phyloP scores from a whole-genome alignment of 2,888 invertebrate genomes.

The Camptogramma bilineatum region DNA sequence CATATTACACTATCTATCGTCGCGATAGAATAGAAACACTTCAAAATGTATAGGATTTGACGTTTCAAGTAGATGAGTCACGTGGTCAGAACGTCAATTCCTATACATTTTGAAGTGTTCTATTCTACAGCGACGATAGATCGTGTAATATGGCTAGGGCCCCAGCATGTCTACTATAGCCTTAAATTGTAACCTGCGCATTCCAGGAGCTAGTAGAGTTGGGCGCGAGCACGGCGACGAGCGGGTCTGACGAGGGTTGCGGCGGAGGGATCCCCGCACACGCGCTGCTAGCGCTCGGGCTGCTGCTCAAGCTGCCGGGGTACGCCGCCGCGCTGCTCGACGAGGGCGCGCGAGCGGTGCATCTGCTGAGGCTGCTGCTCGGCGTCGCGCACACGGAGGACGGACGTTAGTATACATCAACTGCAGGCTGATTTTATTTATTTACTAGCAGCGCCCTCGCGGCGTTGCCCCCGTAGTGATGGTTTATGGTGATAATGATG shows the following conservation, averaged over 20 bases:
- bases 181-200: not conserved
- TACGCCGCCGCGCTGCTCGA: conserved; percentile 95
- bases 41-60: too few species aligned
- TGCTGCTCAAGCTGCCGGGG: conserved; percentile 94
- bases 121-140: too few species aligned
- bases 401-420: conserved; percentile 86
- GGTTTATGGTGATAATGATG: too few species aligned
- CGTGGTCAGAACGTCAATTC: too few species aligned
- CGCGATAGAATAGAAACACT: too few species aligned
- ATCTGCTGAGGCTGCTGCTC: conserved; percentile 93
- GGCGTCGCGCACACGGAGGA: conserved; percentile 97
- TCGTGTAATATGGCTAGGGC: too few species aligned
- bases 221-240: conserved; percentile 52
- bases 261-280: conserved; percentile 91
- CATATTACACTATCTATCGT: too few species aligned
- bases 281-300: conserved; percentile 95
- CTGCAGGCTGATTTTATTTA: too few species aligned
- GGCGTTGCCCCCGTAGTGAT: not conserved
- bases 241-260: conserved; percentile 69
- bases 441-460: too few species aligned
- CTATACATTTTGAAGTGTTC: too few species aligned
- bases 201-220: conserved; percentile 72
- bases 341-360: conserved; percentile 94
- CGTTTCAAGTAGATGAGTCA: too few species aligned
- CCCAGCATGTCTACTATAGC: too few species aligned